These are phyloP conservation scores for Tiliacea citrago DNA, from an alignment of 2,888 invertebrate genomes.

Conservation along the genomic window DNA sequence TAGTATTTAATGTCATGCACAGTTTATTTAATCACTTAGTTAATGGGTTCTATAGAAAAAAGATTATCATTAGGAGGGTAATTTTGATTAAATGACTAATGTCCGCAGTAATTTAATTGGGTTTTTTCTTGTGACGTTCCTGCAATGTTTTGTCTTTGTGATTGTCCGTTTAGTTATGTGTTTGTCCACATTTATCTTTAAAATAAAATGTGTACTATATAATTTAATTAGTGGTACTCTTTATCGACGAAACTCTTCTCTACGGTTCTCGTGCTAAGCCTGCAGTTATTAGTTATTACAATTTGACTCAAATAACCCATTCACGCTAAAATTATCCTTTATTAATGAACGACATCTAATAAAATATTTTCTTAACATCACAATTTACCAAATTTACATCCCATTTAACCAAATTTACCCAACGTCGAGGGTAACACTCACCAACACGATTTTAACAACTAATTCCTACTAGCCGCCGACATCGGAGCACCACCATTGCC, in stretches of 20 bases:
- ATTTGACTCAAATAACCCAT: not conserved
- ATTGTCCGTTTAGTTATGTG: not conserved
- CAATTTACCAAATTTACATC: slow-evolving; percentile 15
- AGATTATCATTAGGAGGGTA: not conserved
- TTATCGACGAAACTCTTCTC: not conserved
- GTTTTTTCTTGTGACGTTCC: slow-evolving; percentile 28
- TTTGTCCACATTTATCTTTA: not conserved
- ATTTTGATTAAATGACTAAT: not conserved
- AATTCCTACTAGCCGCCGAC: slow-evolving; percentile 68
- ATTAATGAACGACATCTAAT: not conserved
- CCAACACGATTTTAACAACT: slow-evolving; percentile 38
- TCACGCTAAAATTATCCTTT: slow-evolving; percentile 6
- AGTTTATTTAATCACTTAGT: not conserved
- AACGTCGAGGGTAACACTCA: slow-evolving; percentile 20
- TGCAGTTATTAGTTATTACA: not conserved
- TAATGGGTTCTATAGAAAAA: not conserved
- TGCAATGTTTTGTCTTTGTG: slow-evolving; percentile 32
- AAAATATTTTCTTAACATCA: not conserved
- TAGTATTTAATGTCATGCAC: not conserved
- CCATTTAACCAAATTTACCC: slow-evolving; percentile 19
- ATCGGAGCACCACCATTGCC: slow-evolving; percentile 82
- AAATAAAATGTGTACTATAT: not conserved
- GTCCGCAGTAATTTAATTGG: not conserved
- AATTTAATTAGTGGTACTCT: not conserved
- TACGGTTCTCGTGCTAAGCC: too few species aligned